Evolutionary conservation across 2,113 vertebrate species (phyloP), one percentile per base, ranked within the genome.

Genomic region (Cyanoramphus novaezelandiae): DNA sequence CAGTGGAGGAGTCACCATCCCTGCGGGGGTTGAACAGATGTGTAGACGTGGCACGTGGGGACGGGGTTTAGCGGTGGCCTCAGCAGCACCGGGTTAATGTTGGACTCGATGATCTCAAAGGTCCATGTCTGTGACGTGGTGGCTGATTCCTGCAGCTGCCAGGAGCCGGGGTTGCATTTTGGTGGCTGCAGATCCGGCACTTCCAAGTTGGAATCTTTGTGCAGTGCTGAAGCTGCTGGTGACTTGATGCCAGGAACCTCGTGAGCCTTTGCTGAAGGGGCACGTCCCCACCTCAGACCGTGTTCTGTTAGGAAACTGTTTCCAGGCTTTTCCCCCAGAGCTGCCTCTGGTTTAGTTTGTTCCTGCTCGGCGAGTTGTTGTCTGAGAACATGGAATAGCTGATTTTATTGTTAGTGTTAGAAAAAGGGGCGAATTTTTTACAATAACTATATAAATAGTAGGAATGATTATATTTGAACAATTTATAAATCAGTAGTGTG

Each of bases 151-250:
- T 15, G 43, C 67, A 50, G 24, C 60, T 44, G 11, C 37, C 33
- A 8, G 57, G 25, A 13, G 25, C 0, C 9, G 25, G 11, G 9
- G 1, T 21, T 39, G 68, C 8, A 1, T 37, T 49, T 55, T n/a
- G 49, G 52, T 20, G 50, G 23, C 41, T 3, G 2, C 19, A 12
- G 27, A 77, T 50, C 5, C 4, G 47, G 25, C 65, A 7, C 11
- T 27, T 63, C 33, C 2, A 31, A 29, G 16, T 2, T 35, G 31
- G 25, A 50, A 25, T 31, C 29, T 39, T 74, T 23, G 24, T 64
- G 31, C 31, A 62, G 49, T 2, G 2, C 37, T 24, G 2, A 43
- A 71, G 13, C 23, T n/a, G 12, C 28, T 4, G 5, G 60, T 43
- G 41, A 9, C 19, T 43, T 4, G 31, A 19, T 29, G 37, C 65